phyloP scores from a whole-genome alignment of 2,888 invertebrate species.

The Anthrax anthrax region DNA sequence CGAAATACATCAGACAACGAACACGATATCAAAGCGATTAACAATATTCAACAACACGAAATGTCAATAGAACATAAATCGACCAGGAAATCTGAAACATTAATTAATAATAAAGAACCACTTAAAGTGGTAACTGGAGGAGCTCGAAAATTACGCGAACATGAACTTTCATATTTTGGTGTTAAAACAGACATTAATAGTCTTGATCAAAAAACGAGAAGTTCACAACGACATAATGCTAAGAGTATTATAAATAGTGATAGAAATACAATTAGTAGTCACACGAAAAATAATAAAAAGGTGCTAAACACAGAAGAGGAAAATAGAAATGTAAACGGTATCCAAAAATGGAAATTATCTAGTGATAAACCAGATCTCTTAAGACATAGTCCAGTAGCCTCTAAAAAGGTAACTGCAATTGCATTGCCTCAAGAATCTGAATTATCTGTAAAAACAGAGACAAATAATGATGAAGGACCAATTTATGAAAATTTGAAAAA shows the following conservation, averaged over 20 bases:
- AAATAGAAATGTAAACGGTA: no score
- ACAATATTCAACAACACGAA: background rate
- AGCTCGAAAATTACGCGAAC: slow-evolving; percentile 40
- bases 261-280: background rate
- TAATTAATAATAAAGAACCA: slow-evolving; percentile 15
- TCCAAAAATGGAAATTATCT: slow-evolving; percentile 22
- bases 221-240: background rate
- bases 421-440: background rate
- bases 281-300: slow-evolving; percentile 9
- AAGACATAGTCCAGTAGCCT: slow-evolving; percentile 26
- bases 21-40: background rate
- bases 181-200: slow-evolving; percentile 19
- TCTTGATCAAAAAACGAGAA: slow-evolving; percentile 2
- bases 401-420: slow-evolving; percentile 14
- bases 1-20: slow-evolving; percentile 24
- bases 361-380: slow-evolving; percentile 31
- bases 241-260: background rate
- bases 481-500: slow-evolving; percentile 27
- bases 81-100: background rate
- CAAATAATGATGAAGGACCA: slow-evolving; percentile 17
- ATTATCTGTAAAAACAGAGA: slow-evolving; percentile 8
- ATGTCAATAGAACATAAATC: background rate
- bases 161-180: slow-evolving; percentile 47
- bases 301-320: slow-evolving; percentile 4
- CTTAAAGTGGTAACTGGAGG: slow-evolving; percentile 30